Conservation (phyloP, 2,797 vertebrate genomes). For the Poecilia wingei region DNA sequence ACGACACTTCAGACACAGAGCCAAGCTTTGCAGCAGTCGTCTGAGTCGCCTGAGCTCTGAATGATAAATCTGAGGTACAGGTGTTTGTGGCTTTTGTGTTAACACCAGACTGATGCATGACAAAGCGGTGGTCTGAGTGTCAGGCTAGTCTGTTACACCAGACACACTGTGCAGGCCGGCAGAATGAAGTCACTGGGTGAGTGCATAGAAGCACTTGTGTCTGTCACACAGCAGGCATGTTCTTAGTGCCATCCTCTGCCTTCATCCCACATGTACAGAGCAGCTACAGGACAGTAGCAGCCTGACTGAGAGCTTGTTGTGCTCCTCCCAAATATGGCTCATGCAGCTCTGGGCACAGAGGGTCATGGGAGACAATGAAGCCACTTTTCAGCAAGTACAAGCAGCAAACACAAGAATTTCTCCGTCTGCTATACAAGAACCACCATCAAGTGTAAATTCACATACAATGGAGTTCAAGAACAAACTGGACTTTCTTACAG, state of each 20-base stretch:
- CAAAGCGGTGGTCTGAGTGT: slow-evolving; percentile 1
- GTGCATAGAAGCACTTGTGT: slow-evolving; percentile 66
- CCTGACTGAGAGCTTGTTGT: slow-evolving; percentile 73
- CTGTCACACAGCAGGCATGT: slow-evolving; percentile 66
- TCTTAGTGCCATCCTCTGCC: slow-evolving; percentile 57
- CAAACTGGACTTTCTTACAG: background rate
- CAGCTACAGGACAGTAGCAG: slow-evolving; percentile 19
- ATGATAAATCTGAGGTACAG: slow-evolving; percentile 21
- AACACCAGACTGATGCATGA: slow-evolving; percentile 18
- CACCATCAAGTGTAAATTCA: background rate
- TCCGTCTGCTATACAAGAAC: slow-evolving; percentile 1
- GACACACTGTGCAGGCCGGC: slow-evolving; percentile 9
- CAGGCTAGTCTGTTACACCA: slow-evolving; percentile 4
- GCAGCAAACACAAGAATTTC: slow-evolving; percentile 18
- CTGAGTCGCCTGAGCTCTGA: background rate
- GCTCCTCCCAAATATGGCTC: slow-evolving; percentile 52
- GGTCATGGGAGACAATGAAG: slow-evolving; percentile 48
- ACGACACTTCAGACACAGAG: background rate
- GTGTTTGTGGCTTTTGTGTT: slow-evolving; percentile 28
- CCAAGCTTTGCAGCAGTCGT: background rate
- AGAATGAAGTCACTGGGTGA: slow-evolving; percentile 62
- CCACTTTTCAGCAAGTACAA: slow-evolving; percentile 36
- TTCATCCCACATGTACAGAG: slow-evolving; percentile 58
- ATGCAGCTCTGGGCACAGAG: slow-evolving; percentile 34
- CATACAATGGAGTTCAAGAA: background rate